phyloP scores from a whole-genome alignment of 1,140 invertebrate species.

The Leptopilina clavipes region DNA sequence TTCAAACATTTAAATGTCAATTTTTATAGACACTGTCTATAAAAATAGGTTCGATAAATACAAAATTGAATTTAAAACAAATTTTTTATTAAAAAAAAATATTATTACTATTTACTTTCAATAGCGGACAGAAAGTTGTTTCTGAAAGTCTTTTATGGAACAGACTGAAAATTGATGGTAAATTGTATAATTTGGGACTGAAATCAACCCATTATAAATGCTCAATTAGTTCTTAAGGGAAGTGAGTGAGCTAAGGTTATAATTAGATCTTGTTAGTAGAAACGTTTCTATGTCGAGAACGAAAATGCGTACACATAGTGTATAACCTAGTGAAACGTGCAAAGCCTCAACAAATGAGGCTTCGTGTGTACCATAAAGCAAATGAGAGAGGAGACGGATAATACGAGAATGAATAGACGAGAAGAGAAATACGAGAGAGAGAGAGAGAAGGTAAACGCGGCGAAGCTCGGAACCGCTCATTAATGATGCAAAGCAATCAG shows the following conservation, averaged over 20 bases:
- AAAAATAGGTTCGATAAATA: too few relatives aligned
- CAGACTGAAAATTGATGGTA: background rate
- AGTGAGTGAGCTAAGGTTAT: slow-evolving; percentile 48
- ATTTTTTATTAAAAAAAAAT: too few relatives aligned
- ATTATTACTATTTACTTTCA: too few relatives aligned
- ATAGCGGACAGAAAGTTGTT: too few relatives aligned
- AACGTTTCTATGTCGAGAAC: slow-evolving; percentile 49
- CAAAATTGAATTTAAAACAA: too few relatives aligned
- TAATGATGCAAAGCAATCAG: slow-evolving; percentile 75
- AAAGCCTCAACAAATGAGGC: slow-evolving; percentile 39
- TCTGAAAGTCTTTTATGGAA: too few relatives aligned
- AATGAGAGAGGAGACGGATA: slow-evolving; percentile 48
- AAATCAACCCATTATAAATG: slow-evolving; percentile 49
- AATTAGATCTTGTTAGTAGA: slow-evolving; percentile 56
- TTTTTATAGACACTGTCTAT: too few relatives aligned
- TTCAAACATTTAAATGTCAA: too few relatives aligned
- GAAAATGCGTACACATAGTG: slow-evolving; percentile 50
- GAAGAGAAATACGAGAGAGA: slow-evolving; percentile 43
- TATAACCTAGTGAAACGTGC: slow-evolving; percentile 14
- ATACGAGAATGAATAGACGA: slow-evolving; percentile 46
- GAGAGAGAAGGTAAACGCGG: slow-evolving; percentile 56
- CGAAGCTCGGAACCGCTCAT: slow-evolving; percentile 69
- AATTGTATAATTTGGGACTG: background rate
- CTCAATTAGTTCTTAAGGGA: slow-evolving; percentile 50
- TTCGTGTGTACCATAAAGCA: slow-evolving; percentile 39